These are phyloP conservation scores for Chaetodon trifascialis DNA, from an alignment of 2,113 vertebrate genomes.

Conservation along the genomic window DNA sequence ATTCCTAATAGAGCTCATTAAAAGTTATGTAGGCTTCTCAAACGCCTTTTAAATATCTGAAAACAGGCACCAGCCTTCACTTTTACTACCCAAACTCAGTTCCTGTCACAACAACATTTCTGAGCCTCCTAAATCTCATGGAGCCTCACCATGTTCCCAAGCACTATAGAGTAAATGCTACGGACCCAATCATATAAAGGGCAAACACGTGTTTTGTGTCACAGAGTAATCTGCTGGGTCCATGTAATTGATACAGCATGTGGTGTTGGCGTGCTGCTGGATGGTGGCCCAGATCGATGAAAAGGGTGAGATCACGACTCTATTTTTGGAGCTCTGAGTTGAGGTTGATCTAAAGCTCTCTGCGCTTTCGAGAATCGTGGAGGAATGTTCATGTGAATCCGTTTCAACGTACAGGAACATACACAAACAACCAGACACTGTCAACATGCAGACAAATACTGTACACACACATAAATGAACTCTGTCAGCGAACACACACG, in stretches of 20 bases:
- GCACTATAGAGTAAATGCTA: constrained; percentile 25
- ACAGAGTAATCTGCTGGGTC: constrained; percentile 59
- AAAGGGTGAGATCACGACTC: constrained; percentile 62
- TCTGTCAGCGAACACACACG: constrained; percentile 18
- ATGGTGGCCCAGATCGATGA: constrained; percentile 68
- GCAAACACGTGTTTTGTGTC: constrained; percentile 76
- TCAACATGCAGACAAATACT: constrained; percentile 9
- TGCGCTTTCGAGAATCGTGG: constrained; percentile 19
- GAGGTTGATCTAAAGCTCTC: constrained; percentile 46
- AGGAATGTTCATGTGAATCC: constrained; percentile 39
- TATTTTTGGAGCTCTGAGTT: constrained; percentile 65
- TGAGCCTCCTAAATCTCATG: constrained; percentile 13
- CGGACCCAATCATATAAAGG: constrained; percentile 39
- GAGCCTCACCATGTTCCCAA: not conserved
- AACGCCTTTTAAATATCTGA: not conserved
- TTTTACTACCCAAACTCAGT: constrained; percentile 22
- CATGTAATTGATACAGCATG: constrained; percentile 75
- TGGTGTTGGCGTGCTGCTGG: constrained; percentile 55
- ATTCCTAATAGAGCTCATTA: not conserved
- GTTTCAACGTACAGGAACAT: constrained; percentile 18
- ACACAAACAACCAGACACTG: constrained; percentile 11
- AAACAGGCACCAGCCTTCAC: constrained; percentile 12
- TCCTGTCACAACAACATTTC: constrained; percentile 20
- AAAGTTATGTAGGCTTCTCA: not conserved
- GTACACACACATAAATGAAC: constrained; percentile 3